Conservation (phyloP, 2,888 invertebrate genomes). For the Lathronympha strigana region DNA sequence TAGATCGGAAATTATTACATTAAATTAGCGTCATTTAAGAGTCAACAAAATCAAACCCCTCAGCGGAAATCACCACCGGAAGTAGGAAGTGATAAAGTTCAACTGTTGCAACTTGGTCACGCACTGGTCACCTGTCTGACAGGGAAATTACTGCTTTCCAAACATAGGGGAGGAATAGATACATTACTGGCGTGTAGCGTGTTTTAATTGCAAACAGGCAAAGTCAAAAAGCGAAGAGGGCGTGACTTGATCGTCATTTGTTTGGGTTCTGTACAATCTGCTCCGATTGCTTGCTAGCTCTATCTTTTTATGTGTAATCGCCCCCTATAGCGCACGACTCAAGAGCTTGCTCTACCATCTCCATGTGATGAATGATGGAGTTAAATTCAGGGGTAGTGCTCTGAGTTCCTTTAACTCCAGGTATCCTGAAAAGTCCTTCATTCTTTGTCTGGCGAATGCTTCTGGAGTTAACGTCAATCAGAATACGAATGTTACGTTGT, state of each 20-base stretch:
- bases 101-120: conserved; percentile 77
- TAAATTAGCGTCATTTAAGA: conserved; percentile 30
- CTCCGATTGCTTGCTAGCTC: too few relatives aligned
- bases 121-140: conserved; percentile 69
- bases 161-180: conserved; percentile 49
- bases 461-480: too few relatives aligned
- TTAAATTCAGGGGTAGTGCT: too few relatives aligned
- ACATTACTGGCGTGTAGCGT: conserved; percentile 25
- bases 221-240: conserved; percentile 6
- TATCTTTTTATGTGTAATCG: too few relatives aligned
- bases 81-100: conserved; percentile 81
- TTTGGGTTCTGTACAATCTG: neutral
- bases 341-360: too few relatives aligned
- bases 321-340: too few relatives aligned
- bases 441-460: too few relatives aligned
- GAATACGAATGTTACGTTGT: too few relatives aligned
- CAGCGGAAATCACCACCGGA: conserved; percentile 71
- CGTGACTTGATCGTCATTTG: neutral
- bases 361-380: too few relatives aligned
- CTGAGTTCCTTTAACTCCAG: too few relatives aligned
- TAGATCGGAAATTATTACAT: conserved; percentile 10
- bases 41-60: conserved; percentile 52
- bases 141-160: conserved; percentile 60
- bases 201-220: conserved; percentile 20
- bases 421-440: too few relatives aligned